These are phyloP conservation scores for Macrosteles quadrilineatus DNA, from an alignment of 1,140 invertebrate genomes.

Conservation along the genomic window DNA sequence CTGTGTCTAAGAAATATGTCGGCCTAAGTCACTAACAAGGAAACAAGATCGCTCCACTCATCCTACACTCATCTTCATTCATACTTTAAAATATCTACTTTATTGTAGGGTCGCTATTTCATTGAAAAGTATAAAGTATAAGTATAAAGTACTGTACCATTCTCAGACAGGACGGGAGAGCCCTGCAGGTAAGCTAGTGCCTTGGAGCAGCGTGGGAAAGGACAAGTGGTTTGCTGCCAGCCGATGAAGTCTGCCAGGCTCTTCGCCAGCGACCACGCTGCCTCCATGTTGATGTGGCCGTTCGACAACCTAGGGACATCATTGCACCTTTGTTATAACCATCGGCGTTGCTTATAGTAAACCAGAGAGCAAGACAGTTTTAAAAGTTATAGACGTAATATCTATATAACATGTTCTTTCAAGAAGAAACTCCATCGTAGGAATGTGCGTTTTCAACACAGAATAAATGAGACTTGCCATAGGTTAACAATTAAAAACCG, in stretches of 20 bases:
- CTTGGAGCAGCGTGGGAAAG: slow-evolving; percentile 33
- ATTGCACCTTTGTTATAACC: slow-evolving; percentile 73
- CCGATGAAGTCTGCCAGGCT: slow-evolving; percentile 76
- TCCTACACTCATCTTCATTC: no score
- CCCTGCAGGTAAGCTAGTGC: slow-evolving; percentile 50
- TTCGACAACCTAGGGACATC: slow-evolving; percentile 36
- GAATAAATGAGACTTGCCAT: no score
- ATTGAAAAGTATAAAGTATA: no score
- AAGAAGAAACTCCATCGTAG: not conserved
- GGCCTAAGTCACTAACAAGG: no score
- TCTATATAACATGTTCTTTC: not conserved
- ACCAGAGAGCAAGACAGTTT: slow-evolving; percentile 84
- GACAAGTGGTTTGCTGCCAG: slow-evolving; percentile 60
- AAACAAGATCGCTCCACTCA: no score
- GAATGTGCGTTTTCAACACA: no score
- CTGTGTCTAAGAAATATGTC: no score
- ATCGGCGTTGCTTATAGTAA: slow-evolving; percentile 85
- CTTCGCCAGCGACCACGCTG: slow-evolving; percentile 59
- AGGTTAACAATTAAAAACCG: no score
- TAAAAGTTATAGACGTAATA: slow-evolving; percentile 51
- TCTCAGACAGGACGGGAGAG: slow-evolving; percentile 76
- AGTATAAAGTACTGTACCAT: no score
- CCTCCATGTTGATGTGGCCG: slow-evolving; percentile 78
- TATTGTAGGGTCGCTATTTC: no score
- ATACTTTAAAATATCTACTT: no score